phyloP scores from a whole-genome alignment of 2,113 vertebrate species.

The Penelope pileata region DNA sequence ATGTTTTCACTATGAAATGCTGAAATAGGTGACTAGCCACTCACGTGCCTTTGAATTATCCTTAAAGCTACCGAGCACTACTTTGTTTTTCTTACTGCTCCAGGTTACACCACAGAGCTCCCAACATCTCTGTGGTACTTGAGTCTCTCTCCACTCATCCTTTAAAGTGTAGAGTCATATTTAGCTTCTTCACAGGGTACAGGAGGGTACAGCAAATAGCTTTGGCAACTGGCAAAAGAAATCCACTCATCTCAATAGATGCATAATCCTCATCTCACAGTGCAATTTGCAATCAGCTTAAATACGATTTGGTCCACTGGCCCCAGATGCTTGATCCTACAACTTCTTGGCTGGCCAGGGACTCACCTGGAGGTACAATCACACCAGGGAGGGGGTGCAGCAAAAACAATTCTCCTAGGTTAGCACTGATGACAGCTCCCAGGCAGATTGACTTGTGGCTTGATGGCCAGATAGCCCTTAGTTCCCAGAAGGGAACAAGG shows the following conservation, averaged over 20 bases:
- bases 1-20: neutral
- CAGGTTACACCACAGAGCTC: neutral
- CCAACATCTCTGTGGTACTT: neutral
- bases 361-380: neutral
- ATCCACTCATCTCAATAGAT: neutral
- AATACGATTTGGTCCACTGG: neutral
- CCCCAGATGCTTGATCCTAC: neutral
- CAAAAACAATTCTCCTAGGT: neutral
- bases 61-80: neutral
- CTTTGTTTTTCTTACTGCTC: neutral
- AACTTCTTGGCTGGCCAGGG: neutral
- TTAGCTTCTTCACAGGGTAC: neutral
- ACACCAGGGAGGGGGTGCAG: neutral
- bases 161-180: neutral
- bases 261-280: neutral
- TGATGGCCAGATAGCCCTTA: neutral
- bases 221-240: neutral
- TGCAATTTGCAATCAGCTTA: neutral
- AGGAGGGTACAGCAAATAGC: neutral
- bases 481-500: neutral
- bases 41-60: neutral
- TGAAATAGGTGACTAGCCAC: neutral
- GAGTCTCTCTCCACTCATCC: neutral
- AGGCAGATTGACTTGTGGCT: neutral
- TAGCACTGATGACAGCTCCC: neutral